Percentiles rank a stretch among this genome's conserved stretches.
Conservation (phyloP, 2,113 vertebrate genomes). For the Calyptomena viridis region DNA sequence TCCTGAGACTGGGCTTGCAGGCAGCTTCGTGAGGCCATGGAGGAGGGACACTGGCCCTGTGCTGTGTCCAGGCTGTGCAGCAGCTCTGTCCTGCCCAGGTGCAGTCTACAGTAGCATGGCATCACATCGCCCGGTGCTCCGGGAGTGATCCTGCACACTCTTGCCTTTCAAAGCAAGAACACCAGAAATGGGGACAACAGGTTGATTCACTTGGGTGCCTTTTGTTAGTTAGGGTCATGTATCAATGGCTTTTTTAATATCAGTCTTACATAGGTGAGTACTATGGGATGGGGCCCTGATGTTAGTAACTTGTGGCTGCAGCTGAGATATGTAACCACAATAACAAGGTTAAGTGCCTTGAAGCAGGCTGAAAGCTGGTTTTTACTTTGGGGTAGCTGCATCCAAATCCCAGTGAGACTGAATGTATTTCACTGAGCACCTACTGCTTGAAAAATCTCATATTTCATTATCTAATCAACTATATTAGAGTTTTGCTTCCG, state of each 20-base stretch:
- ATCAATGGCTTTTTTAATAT: not conserved
- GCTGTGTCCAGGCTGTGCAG: not conserved
- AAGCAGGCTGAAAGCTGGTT: not conserved
- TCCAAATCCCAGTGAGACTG: not conserved
- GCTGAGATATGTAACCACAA: not conserved
- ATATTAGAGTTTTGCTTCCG: not conserved
- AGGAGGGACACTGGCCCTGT: no score
- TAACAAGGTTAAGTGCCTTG: not conserved
- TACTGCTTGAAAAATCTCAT: not conserved
- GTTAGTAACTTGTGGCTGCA: not conserved
- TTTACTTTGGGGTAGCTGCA: not conserved
- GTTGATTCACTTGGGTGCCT: not conserved
- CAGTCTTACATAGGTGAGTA: rapidly evolving
- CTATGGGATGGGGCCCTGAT: not conserved
- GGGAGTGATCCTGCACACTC: not conserved
- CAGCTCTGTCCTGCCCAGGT: not conserved
- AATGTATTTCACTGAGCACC: not conserved
- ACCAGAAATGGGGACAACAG: not conserved
- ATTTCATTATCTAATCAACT: not conserved
- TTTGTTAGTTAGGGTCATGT: not conserved
- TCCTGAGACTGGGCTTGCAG: rapidly evolving
- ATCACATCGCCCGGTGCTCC: rapidly evolving
- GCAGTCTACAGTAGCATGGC: not conserved
- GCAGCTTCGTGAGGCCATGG: rapidly evolving
- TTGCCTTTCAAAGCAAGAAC: not conserved